Evolutionary conservation across 2,113 vertebrate species (phyloP).

Genomic region (Sterrhoptilus dennistouni): DNA sequence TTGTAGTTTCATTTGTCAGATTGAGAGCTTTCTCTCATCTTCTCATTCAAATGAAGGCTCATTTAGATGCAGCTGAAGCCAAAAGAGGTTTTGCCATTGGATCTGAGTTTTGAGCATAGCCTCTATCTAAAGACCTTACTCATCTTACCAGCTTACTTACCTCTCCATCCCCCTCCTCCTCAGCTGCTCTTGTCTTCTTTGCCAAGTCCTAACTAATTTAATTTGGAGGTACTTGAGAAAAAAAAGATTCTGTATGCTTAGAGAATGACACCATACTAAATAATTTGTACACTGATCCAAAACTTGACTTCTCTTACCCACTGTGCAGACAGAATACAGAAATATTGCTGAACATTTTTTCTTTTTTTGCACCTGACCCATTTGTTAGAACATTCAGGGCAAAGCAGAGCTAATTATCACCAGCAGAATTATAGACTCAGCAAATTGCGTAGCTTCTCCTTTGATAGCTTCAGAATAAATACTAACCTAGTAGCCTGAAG

Average conservation of each 20-base stretch:
- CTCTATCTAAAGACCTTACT: neutral
- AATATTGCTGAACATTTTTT: neutral
- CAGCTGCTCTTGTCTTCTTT: neutral
- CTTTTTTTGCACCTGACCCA: neutral
- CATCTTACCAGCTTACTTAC: neutral
- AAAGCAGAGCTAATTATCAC: slow-evolving; percentile 13
- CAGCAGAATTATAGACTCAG: neutral
- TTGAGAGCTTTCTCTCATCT: neutral
- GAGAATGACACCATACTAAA: neutral
- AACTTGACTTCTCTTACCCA: neutral
- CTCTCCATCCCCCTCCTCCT: neutral
- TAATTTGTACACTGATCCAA: neutral
- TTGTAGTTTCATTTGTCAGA: neutral
- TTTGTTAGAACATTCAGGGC: neutral
- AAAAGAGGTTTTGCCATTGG: neutral
- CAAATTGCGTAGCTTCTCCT: neutral
- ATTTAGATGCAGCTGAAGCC: neutral
- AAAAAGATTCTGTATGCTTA: neutral
- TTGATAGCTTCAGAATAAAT: slow-evolving; percentile 4
- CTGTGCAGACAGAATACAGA: neutral
- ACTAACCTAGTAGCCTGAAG: neutral
- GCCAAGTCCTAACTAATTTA: neutral
- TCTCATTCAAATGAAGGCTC: neutral
- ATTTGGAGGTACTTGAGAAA: neutral
- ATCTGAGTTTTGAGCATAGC: neutral